Conservation (phyloP, 2,113 vertebrate species). For the Perca flavescens region DNA sequence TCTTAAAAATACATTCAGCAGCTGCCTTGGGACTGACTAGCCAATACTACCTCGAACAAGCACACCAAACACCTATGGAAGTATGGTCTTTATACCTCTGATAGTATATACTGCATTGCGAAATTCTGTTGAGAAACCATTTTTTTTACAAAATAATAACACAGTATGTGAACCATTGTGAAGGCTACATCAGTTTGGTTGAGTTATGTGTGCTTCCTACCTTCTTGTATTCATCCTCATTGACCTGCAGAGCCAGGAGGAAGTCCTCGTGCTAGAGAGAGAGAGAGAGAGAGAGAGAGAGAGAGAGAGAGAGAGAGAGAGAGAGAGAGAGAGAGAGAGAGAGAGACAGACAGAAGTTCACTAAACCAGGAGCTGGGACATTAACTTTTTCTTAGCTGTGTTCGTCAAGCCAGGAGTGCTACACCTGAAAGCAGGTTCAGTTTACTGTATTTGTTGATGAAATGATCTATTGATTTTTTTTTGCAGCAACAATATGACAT, state of each 20-base stretch:
- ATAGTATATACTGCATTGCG: not conserved
- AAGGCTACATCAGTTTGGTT: not conserved
- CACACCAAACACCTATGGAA: not conserved
- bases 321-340: not conserved
- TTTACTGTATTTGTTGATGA: too few species aligned
- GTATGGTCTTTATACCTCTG: too few species aligned
- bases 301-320: not conserved
- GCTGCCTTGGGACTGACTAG: not conserved
- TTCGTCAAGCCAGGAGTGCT: not conserved
- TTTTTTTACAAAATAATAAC: not conserved
- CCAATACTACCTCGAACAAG: not conserved
- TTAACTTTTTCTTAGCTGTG: not conserved
- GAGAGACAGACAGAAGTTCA: too few species aligned
- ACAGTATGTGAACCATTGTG: not conserved
- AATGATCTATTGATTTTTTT: too few species aligned
- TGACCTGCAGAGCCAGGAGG: conserved; percentile 95
- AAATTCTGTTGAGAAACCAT: not conserved
- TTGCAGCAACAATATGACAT: too few species aligned
- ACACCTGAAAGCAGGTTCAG: not conserved
- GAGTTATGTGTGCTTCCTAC: conserved; percentile 73
- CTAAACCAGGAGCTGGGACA: not conserved
- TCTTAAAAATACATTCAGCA: not conserved
- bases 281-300: not conserved
- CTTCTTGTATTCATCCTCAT: conserved; percentile 98
- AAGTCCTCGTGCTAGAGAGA: conserved; percentile 94